These are phyloP conservation scores for Vultur gryphus DNA, from an alignment of 2,797 vertebrate genomes.

Conservation along the genomic window DNA sequence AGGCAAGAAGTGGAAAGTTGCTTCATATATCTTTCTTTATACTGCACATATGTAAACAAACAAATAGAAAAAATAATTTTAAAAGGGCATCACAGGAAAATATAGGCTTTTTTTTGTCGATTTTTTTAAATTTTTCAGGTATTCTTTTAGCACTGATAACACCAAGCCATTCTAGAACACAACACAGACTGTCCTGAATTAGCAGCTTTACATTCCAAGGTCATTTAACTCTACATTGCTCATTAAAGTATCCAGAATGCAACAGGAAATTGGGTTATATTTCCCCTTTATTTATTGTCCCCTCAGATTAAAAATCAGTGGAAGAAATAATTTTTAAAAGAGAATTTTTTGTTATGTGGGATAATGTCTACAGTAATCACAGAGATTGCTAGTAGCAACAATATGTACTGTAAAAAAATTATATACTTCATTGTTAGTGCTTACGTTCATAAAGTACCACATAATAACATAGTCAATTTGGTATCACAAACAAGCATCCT, in stretches of 20 bases:
- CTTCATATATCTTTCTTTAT: background rate
- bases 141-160: background rate
- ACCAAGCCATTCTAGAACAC: background rate
- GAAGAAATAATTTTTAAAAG: background rate
- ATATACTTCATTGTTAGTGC: background rate
- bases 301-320: background rate
- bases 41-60: background rate
- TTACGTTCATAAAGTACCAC: background rate
- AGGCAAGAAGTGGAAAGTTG: background rate
- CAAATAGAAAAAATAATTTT: background rate
- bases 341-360: background rate
- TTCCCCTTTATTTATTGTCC: background rate
- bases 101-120: accelerated
- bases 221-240: background rate
- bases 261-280: background rate
- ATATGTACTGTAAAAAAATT: background rate
- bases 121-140: background rate
- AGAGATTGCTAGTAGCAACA: background rate
- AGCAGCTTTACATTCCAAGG: background rate
- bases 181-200: background rate
- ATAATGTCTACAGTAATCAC: background rate
- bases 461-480: background rate
- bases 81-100: background rate
- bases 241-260: background rate
- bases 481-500: background rate